Evolutionary conservation across 1,140 invertebrate genomes (phyloP).

Genomic region (Apis laboriosa): DNA sequence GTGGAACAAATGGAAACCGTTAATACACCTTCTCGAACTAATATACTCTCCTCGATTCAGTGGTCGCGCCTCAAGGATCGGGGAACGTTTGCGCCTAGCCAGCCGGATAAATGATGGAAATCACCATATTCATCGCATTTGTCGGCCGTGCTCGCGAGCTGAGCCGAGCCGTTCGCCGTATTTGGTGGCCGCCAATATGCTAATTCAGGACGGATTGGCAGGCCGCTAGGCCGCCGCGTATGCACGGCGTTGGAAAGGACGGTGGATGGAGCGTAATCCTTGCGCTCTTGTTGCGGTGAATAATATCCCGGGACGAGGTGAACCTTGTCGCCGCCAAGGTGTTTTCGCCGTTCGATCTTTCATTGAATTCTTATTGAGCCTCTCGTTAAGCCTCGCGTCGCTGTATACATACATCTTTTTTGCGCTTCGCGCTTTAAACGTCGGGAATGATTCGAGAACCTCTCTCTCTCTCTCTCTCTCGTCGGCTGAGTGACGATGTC

Average conservation of each 20-base stretch:
- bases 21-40: constrained; percentile 9
- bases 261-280: constrained; percentile 45
- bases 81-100: constrained; percentile 59
- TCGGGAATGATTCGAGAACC: too few species aligned
- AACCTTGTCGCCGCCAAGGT: constrained; percentile 25
- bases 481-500: too few species aligned
- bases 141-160: constrained; percentile 56
- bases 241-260: constrained; percentile 54
- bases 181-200: constrained; percentile 72
- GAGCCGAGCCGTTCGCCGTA: constrained; percentile 70
- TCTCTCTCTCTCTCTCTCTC: too few species aligned
- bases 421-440: not conserved
- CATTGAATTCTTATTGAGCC: constrained; percentile 4
- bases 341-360: not conserved
- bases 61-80: constrained; percentile 54
- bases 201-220: constrained; percentile 69
- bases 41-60: not conserved
- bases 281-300: constrained; percentile 50
- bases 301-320: constrained; percentile 47
- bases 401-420: not conserved
- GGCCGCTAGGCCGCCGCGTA: constrained; percentile 10
- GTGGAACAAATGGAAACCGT: constrained; percentile 23
- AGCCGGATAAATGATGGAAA: constrained; percentile 73
- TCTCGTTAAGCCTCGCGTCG: not conserved
- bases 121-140: constrained; percentile 77